Evolutionary conservation across 2,888 invertebrate genomes (phyloP).

Genomic region (Creontiades dilutus): DNA sequence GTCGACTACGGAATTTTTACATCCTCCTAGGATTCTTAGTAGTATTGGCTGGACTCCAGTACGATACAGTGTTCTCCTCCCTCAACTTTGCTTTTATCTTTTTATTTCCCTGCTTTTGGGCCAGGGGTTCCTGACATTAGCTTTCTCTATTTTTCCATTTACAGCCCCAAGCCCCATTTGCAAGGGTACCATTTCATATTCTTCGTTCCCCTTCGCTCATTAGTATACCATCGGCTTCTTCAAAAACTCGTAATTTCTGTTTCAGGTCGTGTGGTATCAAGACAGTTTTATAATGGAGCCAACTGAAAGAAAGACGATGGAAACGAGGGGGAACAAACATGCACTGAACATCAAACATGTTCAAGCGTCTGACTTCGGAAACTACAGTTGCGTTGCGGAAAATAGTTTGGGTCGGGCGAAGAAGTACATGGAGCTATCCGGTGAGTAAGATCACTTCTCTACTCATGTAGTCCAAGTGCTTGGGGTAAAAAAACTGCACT

Average conservation of each 20-base stretch:
- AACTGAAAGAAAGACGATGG: slow-evolving; percentile 85
- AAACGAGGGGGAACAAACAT: slow-evolving; percentile 85
- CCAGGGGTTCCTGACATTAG: not conserved
- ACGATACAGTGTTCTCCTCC: not conserved
- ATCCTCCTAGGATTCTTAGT: not conserved
- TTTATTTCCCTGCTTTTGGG: not conserved
- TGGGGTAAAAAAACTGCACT: too few relatives aligned
- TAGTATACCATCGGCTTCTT: not conserved
- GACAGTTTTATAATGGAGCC: slow-evolving; percentile 85
- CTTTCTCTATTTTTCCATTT: not conserved
- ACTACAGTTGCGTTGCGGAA: slow-evolving; percentile 86
- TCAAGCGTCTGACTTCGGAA: slow-evolving; percentile 85
- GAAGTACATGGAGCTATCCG: slow-evolving; percentile 85
- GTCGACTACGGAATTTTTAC: not conserved
- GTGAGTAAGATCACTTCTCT: slow-evolving; percentile 69
- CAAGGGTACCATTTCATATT: not conserved
- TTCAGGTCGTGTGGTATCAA: slow-evolving; percentile 86
- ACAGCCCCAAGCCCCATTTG: not conserved
- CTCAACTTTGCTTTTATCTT: not conserved
- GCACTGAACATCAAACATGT: slow-evolving; percentile 84
- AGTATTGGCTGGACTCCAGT: slow-evolving; percentile 27
- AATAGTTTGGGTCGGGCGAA: slow-evolving; percentile 85
- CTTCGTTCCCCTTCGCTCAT: not conserved
- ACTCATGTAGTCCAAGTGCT: too few relatives aligned
- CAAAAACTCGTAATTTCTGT: slow-evolving; percentile 69